Evolutionary conservation across 2,888 invertebrate species (phyloP).

Genomic region (Cetonia aurata): DNA sequence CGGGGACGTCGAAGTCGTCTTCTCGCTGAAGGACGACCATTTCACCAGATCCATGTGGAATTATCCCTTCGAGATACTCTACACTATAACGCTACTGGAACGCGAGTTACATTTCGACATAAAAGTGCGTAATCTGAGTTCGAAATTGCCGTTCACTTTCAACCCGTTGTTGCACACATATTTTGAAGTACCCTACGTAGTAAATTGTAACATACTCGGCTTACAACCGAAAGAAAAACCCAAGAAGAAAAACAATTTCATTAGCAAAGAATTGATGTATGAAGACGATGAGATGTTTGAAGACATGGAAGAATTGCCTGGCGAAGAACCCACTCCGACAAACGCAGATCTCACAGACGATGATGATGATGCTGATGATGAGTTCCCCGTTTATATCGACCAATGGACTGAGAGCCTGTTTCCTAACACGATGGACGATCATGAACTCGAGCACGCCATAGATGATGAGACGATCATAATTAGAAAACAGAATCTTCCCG

Average conservation of each 20-base stretch:
- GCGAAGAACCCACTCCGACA: background rate
- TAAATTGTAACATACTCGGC: slow-evolving; percentile 38
- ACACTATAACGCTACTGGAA: slow-evolving; percentile 47
- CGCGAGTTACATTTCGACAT: slow-evolving; percentile 42
- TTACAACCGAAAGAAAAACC: slow-evolving; percentile 18
- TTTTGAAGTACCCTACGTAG: slow-evolving; percentile 39
- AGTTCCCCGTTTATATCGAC: slow-evolving; percentile 3
- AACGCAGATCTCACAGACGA: too few species aligned
- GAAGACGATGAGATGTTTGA: background rate
- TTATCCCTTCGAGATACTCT: slow-evolving; percentile 47
- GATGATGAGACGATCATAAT: slow-evolving; percentile 33
- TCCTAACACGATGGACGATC: slow-evolving; percentile 22
- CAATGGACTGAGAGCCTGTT: slow-evolving; percentile 30
- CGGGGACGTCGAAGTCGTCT: slow-evolving; percentile 46
- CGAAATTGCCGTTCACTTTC: slow-evolving; percentile 28
- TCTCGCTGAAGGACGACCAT: slow-evolving; percentile 43
- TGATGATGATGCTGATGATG: too few species aligned
- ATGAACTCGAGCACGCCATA: slow-evolving; percentile 32
- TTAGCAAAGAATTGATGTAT: background rate
- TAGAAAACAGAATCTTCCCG: slow-evolving; percentile 39
- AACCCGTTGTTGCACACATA: slow-evolving; percentile 35
- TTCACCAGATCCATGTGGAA: slow-evolving; percentile 51
- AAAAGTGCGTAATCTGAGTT: slow-evolving; percentile 27
- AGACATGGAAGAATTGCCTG: background rate
- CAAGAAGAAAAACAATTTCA: slow-evolving; percentile 2